phyloP scores from a whole-genome alignment of 2,888 invertebrate species.

The Synanthedon andrenaeformis region DNA sequence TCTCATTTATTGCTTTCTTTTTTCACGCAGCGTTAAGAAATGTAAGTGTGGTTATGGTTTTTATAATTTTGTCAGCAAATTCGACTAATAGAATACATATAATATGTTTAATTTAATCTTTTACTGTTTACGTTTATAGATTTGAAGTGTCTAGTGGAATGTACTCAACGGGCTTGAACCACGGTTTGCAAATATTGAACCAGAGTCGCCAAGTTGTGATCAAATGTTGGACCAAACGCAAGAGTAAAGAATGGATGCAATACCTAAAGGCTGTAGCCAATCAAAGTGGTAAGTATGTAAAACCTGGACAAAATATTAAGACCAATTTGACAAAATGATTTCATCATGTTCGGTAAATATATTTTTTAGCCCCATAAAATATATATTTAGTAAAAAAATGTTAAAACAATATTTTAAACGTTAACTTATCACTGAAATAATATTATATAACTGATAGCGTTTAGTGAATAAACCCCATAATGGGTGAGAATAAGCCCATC shows the following conservation, averaged over 20 bases:
- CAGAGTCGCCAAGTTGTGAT: conserved; percentile 86
- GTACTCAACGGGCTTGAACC: conserved; percentile 89
- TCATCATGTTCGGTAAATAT: too few species aligned
- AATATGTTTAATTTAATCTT: too few species aligned
- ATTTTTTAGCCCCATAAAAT: too few species aligned
- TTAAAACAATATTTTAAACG: too few species aligned
- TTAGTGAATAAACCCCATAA: too few species aligned
- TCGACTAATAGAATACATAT: too few species aligned
- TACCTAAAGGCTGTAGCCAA: conserved; percentile 79
- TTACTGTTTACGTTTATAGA: conserved; percentile 15
- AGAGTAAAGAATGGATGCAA: conserved; percentile 89
- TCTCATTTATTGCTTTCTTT: conserved; percentile 15
- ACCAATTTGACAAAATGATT: too few species aligned
- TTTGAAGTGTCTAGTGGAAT: conserved; percentile 92
- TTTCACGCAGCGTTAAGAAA: conserved; percentile 33
- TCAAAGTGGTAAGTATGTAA: conserved; percentile 72
- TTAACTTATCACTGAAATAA: too few species aligned
- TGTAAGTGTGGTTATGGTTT: conserved; percentile 26
- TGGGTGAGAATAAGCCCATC: too few species aligned
- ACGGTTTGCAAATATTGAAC: conserved; percentile 90
- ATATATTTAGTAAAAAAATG: too few species aligned
- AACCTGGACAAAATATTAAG: neutral
- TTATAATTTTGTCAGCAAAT: too few species aligned
- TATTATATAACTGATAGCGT: too few species aligned
- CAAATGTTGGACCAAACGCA: conserved; percentile 89